Conservation (phyloP, 1,140 invertebrate species). For the Ptiloglossa arizonensis region DNA sequence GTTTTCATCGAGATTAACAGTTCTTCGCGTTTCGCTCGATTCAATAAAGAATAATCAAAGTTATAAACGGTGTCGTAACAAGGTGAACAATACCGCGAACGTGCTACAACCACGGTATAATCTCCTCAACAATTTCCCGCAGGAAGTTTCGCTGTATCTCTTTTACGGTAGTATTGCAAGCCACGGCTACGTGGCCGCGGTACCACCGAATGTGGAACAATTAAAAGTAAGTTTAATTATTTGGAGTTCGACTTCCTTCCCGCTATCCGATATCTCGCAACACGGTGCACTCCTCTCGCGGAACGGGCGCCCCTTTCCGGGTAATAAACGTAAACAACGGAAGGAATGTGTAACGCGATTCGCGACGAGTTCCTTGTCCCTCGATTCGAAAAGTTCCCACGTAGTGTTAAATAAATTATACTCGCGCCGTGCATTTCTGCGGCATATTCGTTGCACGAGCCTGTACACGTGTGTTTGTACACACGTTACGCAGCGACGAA, state of each 20-base stretch:
- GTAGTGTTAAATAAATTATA: no score
- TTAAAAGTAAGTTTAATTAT: constrained; percentile 31
- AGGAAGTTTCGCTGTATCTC: neutral
- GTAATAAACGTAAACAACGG: neutral
- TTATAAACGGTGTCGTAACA: neutral
- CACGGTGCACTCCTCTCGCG: neutral
- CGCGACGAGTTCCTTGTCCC: neutral
- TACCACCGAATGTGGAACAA: neutral
- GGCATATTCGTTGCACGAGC: no score
- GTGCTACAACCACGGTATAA: neutral
- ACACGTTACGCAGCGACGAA: no score
- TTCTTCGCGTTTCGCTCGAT: neutral
- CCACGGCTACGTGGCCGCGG: neutral
- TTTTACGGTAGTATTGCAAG: neutral
- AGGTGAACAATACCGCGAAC: neutral
- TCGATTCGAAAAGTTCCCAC: neutral
- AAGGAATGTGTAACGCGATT: neutral
- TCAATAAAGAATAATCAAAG: constrained; percentile 6
- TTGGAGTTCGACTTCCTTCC: constrained; percentile 12
- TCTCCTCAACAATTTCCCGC: neutral
- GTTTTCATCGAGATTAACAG: constrained; percentile 7
- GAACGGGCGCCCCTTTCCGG: neutral
- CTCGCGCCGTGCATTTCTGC: no score
- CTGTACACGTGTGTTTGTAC: no score
- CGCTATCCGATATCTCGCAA: neutral